Percentiles rank a stretch among this genome's conserved stretches.
phyloP scores from a whole-genome alignment of 1,140 invertebrate genomes.

The Drosophila pseudoananassae region DNA sequence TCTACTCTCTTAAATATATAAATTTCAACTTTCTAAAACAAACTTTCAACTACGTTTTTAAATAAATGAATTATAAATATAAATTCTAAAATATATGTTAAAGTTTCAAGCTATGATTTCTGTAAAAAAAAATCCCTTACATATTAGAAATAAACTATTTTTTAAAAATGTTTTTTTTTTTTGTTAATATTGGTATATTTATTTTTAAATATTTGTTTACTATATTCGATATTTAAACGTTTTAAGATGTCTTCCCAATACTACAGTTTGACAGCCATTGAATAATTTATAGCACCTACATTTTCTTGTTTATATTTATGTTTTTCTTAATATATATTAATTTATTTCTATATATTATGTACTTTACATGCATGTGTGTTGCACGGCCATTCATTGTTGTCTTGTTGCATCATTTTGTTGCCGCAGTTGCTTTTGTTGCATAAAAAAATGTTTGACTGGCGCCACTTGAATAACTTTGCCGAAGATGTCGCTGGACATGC shows the following conservation, averaged over 20 bases:
- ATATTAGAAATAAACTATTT: too few relatives aligned
- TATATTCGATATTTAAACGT: background rate
- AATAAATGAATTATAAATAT: too few relatives aligned
- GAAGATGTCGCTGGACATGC: conserved; percentile 48
- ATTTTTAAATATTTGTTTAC: background rate
- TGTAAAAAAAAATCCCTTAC: too few relatives aligned
- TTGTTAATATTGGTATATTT: background rate
- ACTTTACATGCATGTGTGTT: conserved; percentile 17
- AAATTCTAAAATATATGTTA: too few relatives aligned
- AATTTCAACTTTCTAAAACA: too few relatives aligned
- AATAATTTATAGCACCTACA: background rate
- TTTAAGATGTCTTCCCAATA: background rate
- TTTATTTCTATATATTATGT: background rate
- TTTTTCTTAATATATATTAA: background rate
- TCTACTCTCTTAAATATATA: too few relatives aligned
- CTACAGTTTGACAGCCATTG: background rate
- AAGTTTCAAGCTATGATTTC: too few relatives aligned
- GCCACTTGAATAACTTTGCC: conserved; percentile 78
- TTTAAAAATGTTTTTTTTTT: background rate
- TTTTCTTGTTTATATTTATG: background rate
- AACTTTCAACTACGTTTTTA: too few relatives aligned
- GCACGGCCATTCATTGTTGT: conserved; percentile 47
- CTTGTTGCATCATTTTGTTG: conserved; percentile 38
- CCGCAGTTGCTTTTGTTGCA: conserved; percentile 7
- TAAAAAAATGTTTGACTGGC: conserved; percentile 78